Base-by-base conservation (phyloP, 2,888 invertebrate species). In the Macropis europaea region DNA sequence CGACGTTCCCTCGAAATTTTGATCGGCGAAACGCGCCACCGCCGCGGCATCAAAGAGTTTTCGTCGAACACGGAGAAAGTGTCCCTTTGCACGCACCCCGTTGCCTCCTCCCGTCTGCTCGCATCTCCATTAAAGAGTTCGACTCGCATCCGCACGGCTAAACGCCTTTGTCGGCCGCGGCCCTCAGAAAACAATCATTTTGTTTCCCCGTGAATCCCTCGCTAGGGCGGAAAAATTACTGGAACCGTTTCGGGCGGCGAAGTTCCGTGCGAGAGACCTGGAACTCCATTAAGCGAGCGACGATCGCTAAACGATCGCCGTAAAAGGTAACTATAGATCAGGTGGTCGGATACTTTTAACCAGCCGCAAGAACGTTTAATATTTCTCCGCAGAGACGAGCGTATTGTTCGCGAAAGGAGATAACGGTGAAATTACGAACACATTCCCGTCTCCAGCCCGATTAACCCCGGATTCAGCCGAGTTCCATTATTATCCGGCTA, bases 1-100 rank as follows among this genome's bases (percentile, higher is more conserved):
- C 7, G 9, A 17, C 15, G 22, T 43, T 40, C 34, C 24, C 40
- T 19, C 59, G 40, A 74, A 69, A 74, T 74, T 73, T 74, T 74
- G 63, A 63, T 68, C 73, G 67, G 47, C n/a, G 30, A 42, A 34
- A 59, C n/a, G n/a, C n/a, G 32, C 19, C 32, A 24, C n/a, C n/a
- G 28, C 48, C 32, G 13, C 45, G 52, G 54, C 73, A 73, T 73
- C 73, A 73, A 73, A 73, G 73, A 68, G 45, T 54, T 67, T n/a
- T n/a, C n/a, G n/a, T n/a, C 28, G 43, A 54, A 43, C 11, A n/a
- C 40, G 48, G 4, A 28, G 43, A 9, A 64, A 56, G 38, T 45
- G 56, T 73, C 59, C 48, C 68, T 63, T 40, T 47, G 57, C 15
- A n/a, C n/a, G n/a, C n/a, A n/a, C n/a, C n/a, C n/a, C n/a, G n/a